Evolutionary conservation across 1,140 invertebrate species (phyloP).

Genomic region (Drosophila arizonae): DNA sequence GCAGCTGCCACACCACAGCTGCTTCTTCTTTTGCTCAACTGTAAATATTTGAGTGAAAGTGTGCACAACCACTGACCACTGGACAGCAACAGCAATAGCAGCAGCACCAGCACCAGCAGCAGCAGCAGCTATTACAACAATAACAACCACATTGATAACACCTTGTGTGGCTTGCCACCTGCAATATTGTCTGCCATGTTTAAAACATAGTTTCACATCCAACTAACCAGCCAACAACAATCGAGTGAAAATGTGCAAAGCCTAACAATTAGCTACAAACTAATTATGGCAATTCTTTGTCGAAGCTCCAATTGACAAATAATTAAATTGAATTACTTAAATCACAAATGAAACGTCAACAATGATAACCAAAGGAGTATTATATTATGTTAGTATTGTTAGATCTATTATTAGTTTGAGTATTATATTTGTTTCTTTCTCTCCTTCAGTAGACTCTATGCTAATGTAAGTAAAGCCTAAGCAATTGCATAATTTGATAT

Average conservation of each 20-base stretch:
- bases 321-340: constrained; percentile 24
- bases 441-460: no score
- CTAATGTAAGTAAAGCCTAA: no score
- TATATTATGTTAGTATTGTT: no score
- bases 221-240: not conserved
- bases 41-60: constrained; percentile 79
- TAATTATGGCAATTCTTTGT: constrained; percentile 8
- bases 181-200: constrained; percentile 20
- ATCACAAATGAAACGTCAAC: not conserved
- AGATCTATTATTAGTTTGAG: no score
- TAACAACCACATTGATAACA: constrained; percentile 44
- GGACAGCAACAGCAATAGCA: constrained; percentile 22
- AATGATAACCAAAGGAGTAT: no score
- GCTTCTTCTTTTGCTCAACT: constrained; percentile 41
- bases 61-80: constrained; percentile 41
- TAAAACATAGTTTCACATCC: constrained; percentile 13
- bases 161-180: constrained; percentile 59
- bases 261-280: constrained; percentile 30
- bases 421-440: no score
- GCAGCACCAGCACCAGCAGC: constrained; percentile 5
- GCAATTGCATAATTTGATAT: no score
- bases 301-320: constrained; percentile 6
- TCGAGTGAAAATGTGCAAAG: constrained; percentile 42
- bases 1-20: constrained; percentile 18
- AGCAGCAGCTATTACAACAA: not conserved